Conservation (phyloP, 2,888 invertebrate genomes). For the Drosophila tripunctata region DNA sequence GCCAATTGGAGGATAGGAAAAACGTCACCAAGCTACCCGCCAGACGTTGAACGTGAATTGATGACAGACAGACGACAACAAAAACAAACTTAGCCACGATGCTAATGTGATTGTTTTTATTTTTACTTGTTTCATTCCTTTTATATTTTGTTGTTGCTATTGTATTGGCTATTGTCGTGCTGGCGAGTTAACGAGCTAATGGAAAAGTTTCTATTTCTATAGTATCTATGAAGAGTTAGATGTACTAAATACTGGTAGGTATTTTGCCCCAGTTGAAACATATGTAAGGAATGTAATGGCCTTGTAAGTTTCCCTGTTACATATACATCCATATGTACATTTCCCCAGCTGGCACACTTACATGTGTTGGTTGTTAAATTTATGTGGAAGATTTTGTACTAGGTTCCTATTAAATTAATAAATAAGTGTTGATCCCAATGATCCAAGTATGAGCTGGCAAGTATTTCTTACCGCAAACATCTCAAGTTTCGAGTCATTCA, state of each 20-base stretch:
- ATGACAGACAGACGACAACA: slow-evolving; percentile 62
- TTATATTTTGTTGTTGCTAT: slow-evolving; percentile 32
- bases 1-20: slow-evolving; percentile 23
- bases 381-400: slow-evolving; percentile 1
- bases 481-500: not conserved
- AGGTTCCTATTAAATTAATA: slow-evolving; percentile 10
- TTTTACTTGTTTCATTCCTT: slow-evolving; percentile 39
- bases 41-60: slow-evolving; percentile 50
- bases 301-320: slow-evolving; percentile 49
- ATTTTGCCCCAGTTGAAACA: slow-evolving; percentile 12
- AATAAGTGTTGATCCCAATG: not conserved
- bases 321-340: slow-evolving; percentile 59
- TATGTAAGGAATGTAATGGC: slow-evolving; percentile 35
- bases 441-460: not conserved
- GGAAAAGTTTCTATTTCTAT: slow-evolving; percentile 68
- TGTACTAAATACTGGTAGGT: not conserved
- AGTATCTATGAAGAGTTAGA: slow-evolving; percentile 36
- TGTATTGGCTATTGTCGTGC: slow-evolving; percentile 62
- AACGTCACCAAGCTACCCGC: slow-evolving; percentile 44
- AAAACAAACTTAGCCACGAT: slow-evolving; percentile 27
- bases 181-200: slow-evolving; percentile 75
- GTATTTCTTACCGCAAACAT: not conserved
- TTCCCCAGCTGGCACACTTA: slow-evolving; percentile 10
- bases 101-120: slow-evolving; percentile 63
- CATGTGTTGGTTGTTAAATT: not conserved